These are phyloP conservation scores for Podocnemis expansa DNA, from an alignment of 2,113 vertebrate genomes.

Conservation along the genomic window DNA sequence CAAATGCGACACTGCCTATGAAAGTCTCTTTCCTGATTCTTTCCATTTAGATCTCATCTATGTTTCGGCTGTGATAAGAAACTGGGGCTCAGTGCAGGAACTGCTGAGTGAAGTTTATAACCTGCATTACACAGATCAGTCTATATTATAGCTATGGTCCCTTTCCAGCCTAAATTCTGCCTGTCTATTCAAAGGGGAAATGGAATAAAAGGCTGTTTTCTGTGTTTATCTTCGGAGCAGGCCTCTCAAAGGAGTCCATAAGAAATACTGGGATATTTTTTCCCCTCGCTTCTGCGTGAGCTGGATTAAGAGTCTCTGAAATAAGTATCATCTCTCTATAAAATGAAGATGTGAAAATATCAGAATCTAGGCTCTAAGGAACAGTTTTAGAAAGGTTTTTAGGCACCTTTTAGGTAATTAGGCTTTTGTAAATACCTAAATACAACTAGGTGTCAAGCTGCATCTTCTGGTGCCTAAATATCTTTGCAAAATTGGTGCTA, in stretches of 20 bases:
- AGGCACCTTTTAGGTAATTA: not conserved
- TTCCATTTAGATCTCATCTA: rapidly evolving
- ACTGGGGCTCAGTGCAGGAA: not conserved
- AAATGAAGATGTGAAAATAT: not conserved
- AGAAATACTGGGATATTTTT: not conserved
- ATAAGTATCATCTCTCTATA: not conserved
- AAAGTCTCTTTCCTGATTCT: not conserved
- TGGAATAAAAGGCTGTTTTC: not conserved
- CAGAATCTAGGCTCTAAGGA: not conserved
- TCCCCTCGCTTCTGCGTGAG: too few relatives aligned
- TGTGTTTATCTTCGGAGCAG: not conserved
- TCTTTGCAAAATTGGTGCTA: conserved; percentile 7
- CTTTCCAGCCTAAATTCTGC: not conserved
- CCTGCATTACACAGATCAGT: not conserved
- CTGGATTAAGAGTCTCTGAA: not conserved
- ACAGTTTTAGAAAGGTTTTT: not conserved
- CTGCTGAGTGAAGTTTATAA: not conserved
- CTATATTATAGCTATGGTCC: not conserved
- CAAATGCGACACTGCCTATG: not conserved
- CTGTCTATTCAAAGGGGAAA: not conserved
- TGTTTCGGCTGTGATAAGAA: not conserved
- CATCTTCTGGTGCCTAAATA: not conserved
- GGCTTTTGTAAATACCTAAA: not conserved
- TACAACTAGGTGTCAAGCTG: not conserved
- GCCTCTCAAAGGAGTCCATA: not conserved